A percentile compares a stretch with the other conserved stretches of the same genome.
phyloP scores from a whole-genome alignment of 2,113 vertebrate genomes.

The Ctenomys sociabilis region DNA sequence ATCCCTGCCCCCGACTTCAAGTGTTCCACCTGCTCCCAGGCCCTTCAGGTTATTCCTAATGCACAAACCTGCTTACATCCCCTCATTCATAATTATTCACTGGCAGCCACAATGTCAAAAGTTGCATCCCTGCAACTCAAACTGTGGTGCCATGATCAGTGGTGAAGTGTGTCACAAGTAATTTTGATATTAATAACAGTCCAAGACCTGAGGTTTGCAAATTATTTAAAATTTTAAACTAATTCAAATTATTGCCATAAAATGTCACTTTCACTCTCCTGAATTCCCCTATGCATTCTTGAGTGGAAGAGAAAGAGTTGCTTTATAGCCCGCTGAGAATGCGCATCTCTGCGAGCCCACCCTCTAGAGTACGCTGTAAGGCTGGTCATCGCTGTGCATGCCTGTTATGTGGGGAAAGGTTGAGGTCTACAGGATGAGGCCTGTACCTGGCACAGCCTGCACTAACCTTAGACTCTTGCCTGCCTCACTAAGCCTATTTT shows the following conservation, averaged over 20 bases:
- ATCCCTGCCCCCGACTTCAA: neutral
- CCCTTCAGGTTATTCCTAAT: neutral
- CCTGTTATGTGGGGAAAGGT: rapidly evolving
- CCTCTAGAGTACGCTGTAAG: neutral
- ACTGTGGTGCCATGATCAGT: neutral
- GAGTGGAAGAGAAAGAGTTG: neutral
- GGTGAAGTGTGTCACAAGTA: neutral
- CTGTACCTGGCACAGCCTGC: neutral
- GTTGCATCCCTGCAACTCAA: neutral
- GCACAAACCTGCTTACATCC: neutral
- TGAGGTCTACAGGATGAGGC: neutral
- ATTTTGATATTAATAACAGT: neutral
- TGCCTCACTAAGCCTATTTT: neutral
- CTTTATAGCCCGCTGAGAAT: neutral
- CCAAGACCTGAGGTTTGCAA: conserved; percentile 18
- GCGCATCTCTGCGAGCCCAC: neutral
- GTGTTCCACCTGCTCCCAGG: neutral
- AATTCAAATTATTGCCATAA: neutral
- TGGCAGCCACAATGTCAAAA: neutral
- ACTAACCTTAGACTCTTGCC: neutral
- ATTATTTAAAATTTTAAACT: conserved; percentile 24
- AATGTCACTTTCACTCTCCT: neutral
- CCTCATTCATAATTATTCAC: neutral
- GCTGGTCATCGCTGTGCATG: no score
- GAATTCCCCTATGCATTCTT: neutral